Base-by-base conservation (phyloP, 1,140 invertebrate species). In the Dryas iulia region DNA sequence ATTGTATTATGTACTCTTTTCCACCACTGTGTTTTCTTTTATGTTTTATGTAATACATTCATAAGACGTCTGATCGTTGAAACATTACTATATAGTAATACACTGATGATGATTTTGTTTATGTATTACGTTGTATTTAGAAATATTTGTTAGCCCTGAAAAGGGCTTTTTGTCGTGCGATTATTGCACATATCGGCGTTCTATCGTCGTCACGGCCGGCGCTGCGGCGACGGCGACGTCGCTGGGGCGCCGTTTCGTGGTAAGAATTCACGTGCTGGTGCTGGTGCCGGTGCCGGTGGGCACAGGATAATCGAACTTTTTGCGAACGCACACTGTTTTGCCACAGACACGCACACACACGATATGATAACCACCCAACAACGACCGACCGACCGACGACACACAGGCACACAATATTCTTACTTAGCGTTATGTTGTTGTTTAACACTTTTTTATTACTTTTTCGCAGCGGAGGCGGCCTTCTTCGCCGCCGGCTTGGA, bases 401-500 rank as follows among this genome's bases (percentile, higher is more conserved):
- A 39, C 33, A n/a, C n/a, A n/a, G n/a, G n/a, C n/a, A n/a, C 33
- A 39, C 33, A 5, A 31, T 31, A 10, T 3, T 31, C 30, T 7
- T 31, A 52, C n/a, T 18, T 14, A 3, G 53, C 53, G 53, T 56
- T 23, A 24, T n/a, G n/a, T n/a, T n/a, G n/a, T 56, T 26, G 52
- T 53, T 56, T 56, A 12, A 25, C 53, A 56, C 24, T n/a, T 56
- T 56, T 7, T 24, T 28, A 26, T 73, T 72, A 77, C 73, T 84
- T 84, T 60, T 82, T 84, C 10, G 79, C 69, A 11, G 74, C 71
- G 21, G 80, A 35, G 12, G 33, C 68, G 4, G 78, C 73, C 58
- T 84, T 84, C 75, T 82, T 84, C n/a, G 78, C 77, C 18, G 80
- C 78, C 26, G 82, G 70, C 28, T 82, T 83, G n/a, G 81, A 67